Evolutionary conservation across 2,888 invertebrate species (phyloP), one percentile per base, ranked within the genome.

Genomic region (Cheilosia variabilis): DNA sequence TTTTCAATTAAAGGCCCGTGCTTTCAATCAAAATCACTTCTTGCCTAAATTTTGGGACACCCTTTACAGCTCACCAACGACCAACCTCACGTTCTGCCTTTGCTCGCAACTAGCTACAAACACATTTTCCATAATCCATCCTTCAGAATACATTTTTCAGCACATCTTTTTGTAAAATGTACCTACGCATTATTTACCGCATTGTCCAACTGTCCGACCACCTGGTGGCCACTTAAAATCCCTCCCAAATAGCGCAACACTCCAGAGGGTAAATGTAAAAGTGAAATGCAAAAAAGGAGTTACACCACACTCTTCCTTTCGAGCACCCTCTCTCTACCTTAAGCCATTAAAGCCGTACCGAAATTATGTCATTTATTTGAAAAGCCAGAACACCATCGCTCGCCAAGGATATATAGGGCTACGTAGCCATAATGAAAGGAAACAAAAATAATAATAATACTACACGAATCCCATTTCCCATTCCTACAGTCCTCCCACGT

Each of bases 361-460:
- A 84, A 84, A 79, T 84, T 84, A 63, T 84, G 79, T 75, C 73
- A 84, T 84, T 84, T 84, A 75, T 84, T 79, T 57, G 75, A 69
- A 77, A 68, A 65, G 63, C 55, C 63, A 68, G 19, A 66, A 37
- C 52, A 45, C 34, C 63, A 68, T 66, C 65, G 60, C 41, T 31
- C 41, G 58, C 15, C 37, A 63, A 58, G 6, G 50, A 22, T 9
- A 7, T 9, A 73, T 57, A 57, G 73, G 65, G 65, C 52, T 53
- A 37, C 34, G 45, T 13, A 60, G 22, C 41, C 41, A 76, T 3
- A 27, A 50, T 15, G 5, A 57, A 13, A 55, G 5, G 31, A 13
- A 41, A 50, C 24, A 45, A 66, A 47, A 58, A 71, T 43, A 58
- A 66, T 58, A 69, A 75, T 63, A 81, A 58, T 65, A 71, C 75